phyloP scores from a whole-genome alignment of 2,797 vertebrate species.

The Acanthis flammea region DNA sequence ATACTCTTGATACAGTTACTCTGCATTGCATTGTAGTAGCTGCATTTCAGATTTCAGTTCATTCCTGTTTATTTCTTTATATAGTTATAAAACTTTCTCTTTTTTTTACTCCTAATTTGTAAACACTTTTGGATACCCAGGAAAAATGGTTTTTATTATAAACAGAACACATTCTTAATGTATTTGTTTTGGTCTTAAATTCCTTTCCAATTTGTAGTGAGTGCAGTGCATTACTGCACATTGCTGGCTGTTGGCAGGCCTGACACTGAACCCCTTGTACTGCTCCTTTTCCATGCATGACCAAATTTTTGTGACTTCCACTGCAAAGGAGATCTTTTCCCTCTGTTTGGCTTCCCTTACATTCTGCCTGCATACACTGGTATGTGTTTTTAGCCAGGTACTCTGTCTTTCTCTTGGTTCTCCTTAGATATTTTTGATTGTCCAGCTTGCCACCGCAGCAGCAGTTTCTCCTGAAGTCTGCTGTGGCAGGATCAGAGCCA shows the following conservation, averaged over 20 bases:
- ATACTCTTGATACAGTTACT: not conserved
- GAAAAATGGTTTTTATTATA: not conserved
- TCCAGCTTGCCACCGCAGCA: not conserved
- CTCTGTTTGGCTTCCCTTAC: not conserved
- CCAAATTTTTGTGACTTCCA: not conserved
- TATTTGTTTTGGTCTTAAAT: slow-evolving; percentile 1
- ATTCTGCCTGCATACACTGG: not conserved
- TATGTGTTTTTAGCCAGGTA: not conserved
- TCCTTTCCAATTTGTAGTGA: not conserved
- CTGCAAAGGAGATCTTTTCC: not conserved
- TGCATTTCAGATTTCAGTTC: not conserved
- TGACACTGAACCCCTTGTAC: not conserved
- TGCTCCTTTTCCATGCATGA: not conserved
- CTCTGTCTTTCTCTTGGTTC: not conserved
- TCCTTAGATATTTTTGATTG: not conserved
- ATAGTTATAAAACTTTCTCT: not conserved
- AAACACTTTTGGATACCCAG: not conserved
- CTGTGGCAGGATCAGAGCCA: not conserved
- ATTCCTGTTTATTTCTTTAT: not conserved
- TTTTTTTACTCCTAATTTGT: not conserved
- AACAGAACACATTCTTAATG: not conserved
- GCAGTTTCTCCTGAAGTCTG: not conserved
- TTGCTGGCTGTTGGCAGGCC: not conserved
- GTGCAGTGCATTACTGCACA: not conserved
- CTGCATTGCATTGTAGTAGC: not conserved